A percentile compares a stretch with the other conserved stretches of the same genome.
Conservation (phyloP, 1,140 invertebrate genomes). For the Drosophila tristis region DNA sequence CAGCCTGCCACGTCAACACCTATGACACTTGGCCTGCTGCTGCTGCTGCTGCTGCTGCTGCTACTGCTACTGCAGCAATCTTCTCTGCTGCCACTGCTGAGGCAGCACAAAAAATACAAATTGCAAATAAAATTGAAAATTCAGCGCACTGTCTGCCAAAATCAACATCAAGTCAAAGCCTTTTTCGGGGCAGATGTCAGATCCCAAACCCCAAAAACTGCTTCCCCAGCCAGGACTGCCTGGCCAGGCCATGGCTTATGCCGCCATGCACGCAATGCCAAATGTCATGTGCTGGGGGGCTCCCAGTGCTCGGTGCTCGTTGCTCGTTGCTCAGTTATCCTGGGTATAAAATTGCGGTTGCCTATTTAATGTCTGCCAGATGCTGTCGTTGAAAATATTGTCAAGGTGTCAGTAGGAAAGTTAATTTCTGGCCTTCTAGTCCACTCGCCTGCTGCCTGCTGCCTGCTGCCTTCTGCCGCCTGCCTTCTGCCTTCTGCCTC, state of each 20-base stretch:
- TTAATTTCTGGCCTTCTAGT: slow-evolving; percentile 67
- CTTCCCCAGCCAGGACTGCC: slow-evolving; percentile 1
- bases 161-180: slow-evolving; percentile 59
- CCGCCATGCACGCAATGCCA: slow-evolving; percentile 60
- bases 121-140: slow-evolving; percentile 79
- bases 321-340: slow-evolving; percentile 31
- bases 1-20: slow-evolving; percentile 57
- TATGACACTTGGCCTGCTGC: slow-evolving; percentile 55
- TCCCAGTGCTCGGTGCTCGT: background rate
- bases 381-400: slow-evolving; percentile 68
- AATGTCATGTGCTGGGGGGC: slow-evolving; percentile 52
- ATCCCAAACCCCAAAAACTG: background rate
- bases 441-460: slow-evolving; percentile 4
- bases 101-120: slow-evolving; percentile 64
- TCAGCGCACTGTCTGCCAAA: slow-evolving; percentile 68
- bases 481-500: slow-evolving; percentile 23
- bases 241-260: slow-evolving; percentile 40
- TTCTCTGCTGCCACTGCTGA: slow-evolving; percentile 36
- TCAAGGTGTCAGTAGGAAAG: slow-evolving; percentile 80
- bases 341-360: slow-evolving; percentile 40
- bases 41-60: slow-evolving; percentile 24
- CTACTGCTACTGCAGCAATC: slow-evolving; percentile 9
- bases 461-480: background rate
- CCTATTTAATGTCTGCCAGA: slow-evolving; percentile 41
- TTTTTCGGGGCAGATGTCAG: slow-evolving; percentile 35